Conservation (phyloP, 2,113 vertebrate genomes). For the Phalacrocorax brasilianus region DNA sequence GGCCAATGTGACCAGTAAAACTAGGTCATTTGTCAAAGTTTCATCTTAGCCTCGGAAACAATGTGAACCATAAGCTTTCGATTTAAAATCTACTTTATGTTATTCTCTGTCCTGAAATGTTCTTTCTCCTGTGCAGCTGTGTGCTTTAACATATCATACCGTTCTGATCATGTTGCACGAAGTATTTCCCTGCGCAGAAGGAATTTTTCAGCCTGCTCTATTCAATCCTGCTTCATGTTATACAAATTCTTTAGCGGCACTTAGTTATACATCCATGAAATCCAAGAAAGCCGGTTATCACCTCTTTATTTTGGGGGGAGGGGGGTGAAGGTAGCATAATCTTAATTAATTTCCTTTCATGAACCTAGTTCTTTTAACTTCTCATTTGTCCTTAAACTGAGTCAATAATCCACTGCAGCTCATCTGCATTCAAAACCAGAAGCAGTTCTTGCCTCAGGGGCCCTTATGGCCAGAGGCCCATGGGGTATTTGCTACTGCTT, state of each 20-base stretch:
- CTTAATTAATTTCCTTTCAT: not conserved
- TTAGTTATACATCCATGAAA: not conserved
- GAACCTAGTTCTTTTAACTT: not conserved
- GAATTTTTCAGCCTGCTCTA: not conserved
- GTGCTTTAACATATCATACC: not conserved
- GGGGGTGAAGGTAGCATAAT: not conserved
- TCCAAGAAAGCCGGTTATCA: not conserved
- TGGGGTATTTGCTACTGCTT: not conserved
- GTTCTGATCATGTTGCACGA: not conserved
- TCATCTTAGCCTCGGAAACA: not conserved
- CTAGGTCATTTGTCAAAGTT: not conserved
- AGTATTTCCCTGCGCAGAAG: not conserved
- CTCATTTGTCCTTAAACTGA: not conserved
- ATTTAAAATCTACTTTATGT: not conserved
- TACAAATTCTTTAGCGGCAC: not conserved
- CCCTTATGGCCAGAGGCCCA: not conserved
- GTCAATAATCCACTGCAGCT: not conserved
- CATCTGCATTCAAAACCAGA: not conserved
- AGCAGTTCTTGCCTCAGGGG: conserved; percentile 42
- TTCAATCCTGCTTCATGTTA: not conserved
- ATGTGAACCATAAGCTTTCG: not conserved
- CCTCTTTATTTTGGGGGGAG: not conserved
- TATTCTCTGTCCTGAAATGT: not conserved
- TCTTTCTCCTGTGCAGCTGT: not conserved
- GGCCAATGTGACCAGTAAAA: not conserved